Conservation (phyloP, 1,140 invertebrate species). For the Temnothorax nylanderi region DNA sequence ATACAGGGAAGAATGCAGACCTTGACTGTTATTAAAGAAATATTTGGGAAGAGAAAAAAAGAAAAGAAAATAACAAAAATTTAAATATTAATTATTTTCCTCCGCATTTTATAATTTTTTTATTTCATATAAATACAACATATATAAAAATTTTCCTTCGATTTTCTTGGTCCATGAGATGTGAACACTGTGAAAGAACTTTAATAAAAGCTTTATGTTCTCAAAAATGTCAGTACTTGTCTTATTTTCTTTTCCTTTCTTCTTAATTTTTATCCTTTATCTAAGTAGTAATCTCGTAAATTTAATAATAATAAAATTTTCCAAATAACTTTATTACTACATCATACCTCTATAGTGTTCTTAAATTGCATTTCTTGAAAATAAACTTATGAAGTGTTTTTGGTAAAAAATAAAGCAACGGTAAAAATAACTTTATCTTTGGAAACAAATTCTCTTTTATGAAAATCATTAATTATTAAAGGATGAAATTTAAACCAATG, state of each 20-base stretch:
- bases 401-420: not conserved
- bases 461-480: not conserved
- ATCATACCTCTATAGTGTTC: not conserved
- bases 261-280: not conserved
- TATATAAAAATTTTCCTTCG: not conserved
- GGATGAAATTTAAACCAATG: too few species aligned
- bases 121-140: not conserved
- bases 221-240: not conserved
- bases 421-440: not conserved
- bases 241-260: not conserved
- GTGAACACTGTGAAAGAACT: not conserved
- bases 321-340: not conserved
- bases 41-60: not conserved
- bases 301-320: slow-evolving; percentile 15
- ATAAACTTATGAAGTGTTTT: not conserved
- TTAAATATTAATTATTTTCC: not conserved
- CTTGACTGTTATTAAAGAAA: not conserved
- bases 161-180: not conserved
- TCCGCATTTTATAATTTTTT: not conserved
- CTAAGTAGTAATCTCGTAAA: not conserved
- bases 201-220: slow-evolving; percentile 15
- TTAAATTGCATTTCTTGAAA: not conserved
- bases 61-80: not conserved
- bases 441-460: not conserved
- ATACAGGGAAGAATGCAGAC: not conserved